Base-by-base conservation (phyloP, 2,888 invertebrate species). In the Drosophila phalerata region DNA sequence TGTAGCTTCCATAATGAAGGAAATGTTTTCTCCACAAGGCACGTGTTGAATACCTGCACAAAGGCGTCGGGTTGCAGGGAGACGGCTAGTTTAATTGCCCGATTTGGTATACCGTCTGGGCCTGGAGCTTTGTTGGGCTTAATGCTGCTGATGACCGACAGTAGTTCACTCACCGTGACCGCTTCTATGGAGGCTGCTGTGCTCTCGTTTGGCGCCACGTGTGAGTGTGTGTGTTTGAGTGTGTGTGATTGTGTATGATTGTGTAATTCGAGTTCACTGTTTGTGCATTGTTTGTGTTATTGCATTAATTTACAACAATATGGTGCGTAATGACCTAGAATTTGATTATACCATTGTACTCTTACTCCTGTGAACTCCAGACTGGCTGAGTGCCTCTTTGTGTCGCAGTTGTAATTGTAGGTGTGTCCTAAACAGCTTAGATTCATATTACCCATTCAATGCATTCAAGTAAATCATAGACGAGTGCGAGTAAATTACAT, bases 301-400 rank as follows among this genome's bases (percentile, higher is more conserved):
- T 87, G 87, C 83, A 83, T 86, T 89, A 86, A 88, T 83, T 82
- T 73, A 75, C 85, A 71, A 87, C 90, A 90, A 89, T 89, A 89
- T 84, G 88, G 70, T 61, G 64, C 82, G 76, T 88, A 88, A 90
- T 88, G 90, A 90, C 82, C 70, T 71, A 71, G 77, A 87, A 87
- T 90, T 83, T 88, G 89, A 90, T 88, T 88, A 85, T 76, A 61
- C 49, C 80, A 75, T 79, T 85, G 70, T 69, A 34, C 40, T 49
- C 38, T 42, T 47, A 47, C 25, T 56, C 28, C 47, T 37, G 42
- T 55, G 32, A 38, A 58, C 55, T 56, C 66, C 55, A 15, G 43
- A 60, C 70, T 61, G 30, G 51, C 57, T 75, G 66, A 85, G 85
- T 85, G 82, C 73, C 82, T 69, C 77, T 87, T 69, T 66, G 69